Evolutionary conservation across 2,113 vertebrate species (phyloP).

Genomic region (Apistogramma diplotaenia): DNA sequence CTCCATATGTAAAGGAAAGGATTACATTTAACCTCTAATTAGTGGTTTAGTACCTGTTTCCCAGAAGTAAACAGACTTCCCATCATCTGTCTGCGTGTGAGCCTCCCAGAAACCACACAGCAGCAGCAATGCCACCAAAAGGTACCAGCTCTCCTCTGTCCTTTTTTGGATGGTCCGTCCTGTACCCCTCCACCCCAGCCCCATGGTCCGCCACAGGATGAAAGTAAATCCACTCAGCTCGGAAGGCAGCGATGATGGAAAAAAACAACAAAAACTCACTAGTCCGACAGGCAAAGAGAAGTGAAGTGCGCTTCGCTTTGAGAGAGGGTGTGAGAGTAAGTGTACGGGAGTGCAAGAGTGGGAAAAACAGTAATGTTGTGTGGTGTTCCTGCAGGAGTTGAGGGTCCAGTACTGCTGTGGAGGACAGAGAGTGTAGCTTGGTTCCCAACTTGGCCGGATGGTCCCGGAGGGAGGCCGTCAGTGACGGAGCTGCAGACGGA

Average conservation of each 20-base stretch:
- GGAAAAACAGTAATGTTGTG: conserved; percentile 1
- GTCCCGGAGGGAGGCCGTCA: conserved; percentile 54
- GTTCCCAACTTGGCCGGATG: conserved; percentile 44
- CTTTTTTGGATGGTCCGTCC: conserved; percentile 53
- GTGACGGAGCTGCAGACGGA: conserved; percentile 50
- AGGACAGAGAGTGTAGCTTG: conserved; percentile 40
- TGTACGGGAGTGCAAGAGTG: neutral
- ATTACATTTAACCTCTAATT: conserved; percentile 33
- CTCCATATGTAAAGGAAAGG: conserved; percentile 4
- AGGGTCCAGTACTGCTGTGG: conserved; percentile 46
- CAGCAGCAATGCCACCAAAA: conserved; percentile 78
- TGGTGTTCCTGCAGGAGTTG: conserved; percentile 46
- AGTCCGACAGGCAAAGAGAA: conserved; percentile 42
- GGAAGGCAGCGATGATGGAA: neutral
- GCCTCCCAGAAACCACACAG: conserved; percentile 73
- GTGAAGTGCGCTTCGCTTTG: conserved; percentile 47
- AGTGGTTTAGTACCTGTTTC: conserved; percentile 85
- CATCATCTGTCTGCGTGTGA: conserved; percentile 79
- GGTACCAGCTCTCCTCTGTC: conserved; percentile 51
- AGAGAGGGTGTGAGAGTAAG: conserved; percentile 17
- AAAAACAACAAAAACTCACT: neutral
- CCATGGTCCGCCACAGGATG: conserved; percentile 81
- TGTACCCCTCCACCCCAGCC: conserved; percentile 67
- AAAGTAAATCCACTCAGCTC: conserved; percentile 70
- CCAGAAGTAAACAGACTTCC: conserved; percentile 90